Percentiles rank a stretch among this genome's conserved stretches.
Evolutionary conservation across 2,888 invertebrate genomes (phyloP).

Genomic region (Polyommatus icarus): DNA sequence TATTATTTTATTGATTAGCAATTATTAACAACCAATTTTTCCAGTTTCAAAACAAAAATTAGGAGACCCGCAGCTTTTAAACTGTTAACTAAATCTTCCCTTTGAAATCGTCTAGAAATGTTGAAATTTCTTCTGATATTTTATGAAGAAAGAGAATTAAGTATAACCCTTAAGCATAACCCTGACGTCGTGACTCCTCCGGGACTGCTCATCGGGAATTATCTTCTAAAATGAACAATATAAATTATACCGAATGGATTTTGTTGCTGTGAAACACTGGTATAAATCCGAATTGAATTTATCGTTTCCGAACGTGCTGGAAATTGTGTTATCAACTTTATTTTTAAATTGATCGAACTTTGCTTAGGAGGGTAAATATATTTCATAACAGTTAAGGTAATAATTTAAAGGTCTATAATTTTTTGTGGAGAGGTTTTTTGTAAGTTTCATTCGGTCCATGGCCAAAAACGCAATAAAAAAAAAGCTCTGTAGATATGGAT

Average conservation of each 20-base stretch:
- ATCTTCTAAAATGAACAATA: slow-evolving; percentile 66
- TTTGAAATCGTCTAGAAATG: background rate
- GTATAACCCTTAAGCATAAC: background rate
- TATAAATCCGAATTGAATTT: slow-evolving; percentile 47
- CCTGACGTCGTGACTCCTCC: slow-evolving; percentile 66
- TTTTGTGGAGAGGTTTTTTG: background rate
- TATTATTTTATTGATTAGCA: too few species aligned
- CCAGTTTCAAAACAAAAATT: too few species aligned
- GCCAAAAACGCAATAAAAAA: too few species aligned
- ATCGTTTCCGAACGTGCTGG: slow-evolving; percentile 51
- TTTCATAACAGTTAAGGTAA: background rate
- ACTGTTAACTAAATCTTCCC: too few species aligned
- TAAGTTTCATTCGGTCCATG: too few species aligned
- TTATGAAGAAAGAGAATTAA: background rate
- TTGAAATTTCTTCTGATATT: background rate
- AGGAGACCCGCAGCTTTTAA: too few species aligned
- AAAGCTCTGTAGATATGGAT: too few species aligned
- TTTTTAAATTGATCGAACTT: background rate
- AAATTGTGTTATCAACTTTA: slow-evolving; percentile 35
- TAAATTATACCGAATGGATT: slow-evolving; percentile 68
- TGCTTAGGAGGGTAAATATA: background rate
- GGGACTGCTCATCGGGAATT: slow-evolving; percentile 69
- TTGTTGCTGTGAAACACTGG: slow-evolving; percentile 61
- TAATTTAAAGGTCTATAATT: background rate
- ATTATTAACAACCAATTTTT: too few species aligned